A percentile compares a stretch with the other conserved stretches of the same genome.
Evolutionary conservation across 2,797 vertebrate genomes (phyloP).

Genomic region (Tolypeutes matacus): DNA sequence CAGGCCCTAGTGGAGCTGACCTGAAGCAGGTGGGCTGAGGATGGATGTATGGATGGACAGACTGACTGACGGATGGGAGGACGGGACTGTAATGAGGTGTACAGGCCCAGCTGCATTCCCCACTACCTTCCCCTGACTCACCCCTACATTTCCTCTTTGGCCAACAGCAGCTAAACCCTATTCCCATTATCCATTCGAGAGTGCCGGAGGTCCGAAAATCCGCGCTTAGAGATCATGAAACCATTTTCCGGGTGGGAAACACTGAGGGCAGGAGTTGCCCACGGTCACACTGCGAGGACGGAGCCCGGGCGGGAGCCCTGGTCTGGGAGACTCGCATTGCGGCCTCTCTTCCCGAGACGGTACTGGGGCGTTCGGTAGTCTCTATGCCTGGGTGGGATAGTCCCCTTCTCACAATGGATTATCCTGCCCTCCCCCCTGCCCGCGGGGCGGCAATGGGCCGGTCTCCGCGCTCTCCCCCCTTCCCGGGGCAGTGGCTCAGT

Average conservation of each 20-base stretch:
- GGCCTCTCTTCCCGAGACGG: background rate
- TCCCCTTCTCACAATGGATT: constrained; percentile 22
- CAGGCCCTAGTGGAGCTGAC: background rate
- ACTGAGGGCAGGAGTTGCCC: background rate
- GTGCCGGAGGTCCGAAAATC: background rate
- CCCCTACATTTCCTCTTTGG: constrained; percentile 47
- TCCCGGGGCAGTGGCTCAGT: constrained; percentile 21
- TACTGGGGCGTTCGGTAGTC: background rate
- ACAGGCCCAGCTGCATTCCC: background rate
- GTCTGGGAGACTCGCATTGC: background rate
- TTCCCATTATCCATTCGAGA: background rate
- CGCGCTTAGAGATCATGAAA: background rate
- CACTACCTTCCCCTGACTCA: constrained; percentile 35
- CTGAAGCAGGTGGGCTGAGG: background rate
- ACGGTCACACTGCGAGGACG: background rate
- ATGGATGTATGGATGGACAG: background rate
- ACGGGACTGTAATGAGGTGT: background rate
- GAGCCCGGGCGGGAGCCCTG: background rate
- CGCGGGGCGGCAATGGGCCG: background rate
- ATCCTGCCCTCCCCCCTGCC: background rate
- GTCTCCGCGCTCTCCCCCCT: background rate
- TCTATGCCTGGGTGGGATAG: background rate
- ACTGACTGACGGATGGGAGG: background rate
- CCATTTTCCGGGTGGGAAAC: constrained; percentile 37
- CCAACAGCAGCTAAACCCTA: constrained; percentile 4